These are phyloP conservation scores for Triplophysa rosa DNA, from an alignment of 2,113 vertebrate genomes.

Conservation along the genomic window DNA sequence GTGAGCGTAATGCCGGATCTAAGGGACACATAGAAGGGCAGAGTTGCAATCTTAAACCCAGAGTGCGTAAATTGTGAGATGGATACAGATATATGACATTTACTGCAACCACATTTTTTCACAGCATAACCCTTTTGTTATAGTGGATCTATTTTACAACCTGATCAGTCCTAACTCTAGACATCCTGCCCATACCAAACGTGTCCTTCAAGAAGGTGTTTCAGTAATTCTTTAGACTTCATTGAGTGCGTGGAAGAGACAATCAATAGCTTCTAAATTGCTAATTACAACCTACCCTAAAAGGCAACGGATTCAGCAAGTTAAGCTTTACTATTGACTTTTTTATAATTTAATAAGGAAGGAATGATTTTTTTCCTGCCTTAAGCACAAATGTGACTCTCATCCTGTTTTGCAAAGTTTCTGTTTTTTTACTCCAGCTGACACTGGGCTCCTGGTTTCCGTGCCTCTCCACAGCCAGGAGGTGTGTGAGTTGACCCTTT, in stretches of 20 bases:
- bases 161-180: conserved; percentile 12
- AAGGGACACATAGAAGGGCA: neutral
- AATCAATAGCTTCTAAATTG: conserved; percentile 55
- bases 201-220: conserved; percentile 37
- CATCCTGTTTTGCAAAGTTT: conserved; percentile 68
- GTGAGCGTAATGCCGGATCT: conserved; percentile 56
- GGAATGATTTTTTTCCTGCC: conserved; percentile 16
- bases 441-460: conserved; percentile 62
- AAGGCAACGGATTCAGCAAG: conserved; percentile 50
- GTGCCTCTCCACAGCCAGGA: conserved; percentile 54
- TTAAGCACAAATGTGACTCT: conserved; percentile 57
- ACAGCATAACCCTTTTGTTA: conserved; percentile 6
- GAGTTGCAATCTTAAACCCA: neutral
- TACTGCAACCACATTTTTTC: neutral
- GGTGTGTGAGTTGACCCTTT: conserved; percentile 66
- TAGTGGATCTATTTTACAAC: conserved; percentile 5
- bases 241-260: conserved; percentile 26
- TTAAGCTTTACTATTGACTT: conserved; percentile 27
- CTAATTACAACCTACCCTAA: conserved; percentile 48
- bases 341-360: conserved; percentile 22
- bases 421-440: conserved; percentile 56
- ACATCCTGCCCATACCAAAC: conserved; percentile 32
- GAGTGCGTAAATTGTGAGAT: neutral
- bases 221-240: conserved; percentile 37
- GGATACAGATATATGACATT: conserved; percentile 3